phyloP scores from a whole-genome alignment of 2,888 invertebrate species.

The Hylaea fasciaria region DNA sequence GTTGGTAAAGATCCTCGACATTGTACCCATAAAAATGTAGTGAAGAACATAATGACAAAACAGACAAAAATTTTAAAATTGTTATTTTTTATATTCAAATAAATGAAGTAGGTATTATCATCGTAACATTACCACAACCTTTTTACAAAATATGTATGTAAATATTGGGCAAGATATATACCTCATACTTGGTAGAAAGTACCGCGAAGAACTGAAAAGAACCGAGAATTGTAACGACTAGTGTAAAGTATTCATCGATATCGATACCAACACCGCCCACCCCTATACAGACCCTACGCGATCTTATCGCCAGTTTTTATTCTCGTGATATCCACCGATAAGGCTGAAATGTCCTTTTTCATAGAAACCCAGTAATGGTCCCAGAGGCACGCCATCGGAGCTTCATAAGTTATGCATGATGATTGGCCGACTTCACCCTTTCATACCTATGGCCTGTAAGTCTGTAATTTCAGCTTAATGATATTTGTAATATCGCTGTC shows the following conservation, averaged over 20 bases:
- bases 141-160: no score
- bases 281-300: constrained; percentile 52
- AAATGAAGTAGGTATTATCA: no score
- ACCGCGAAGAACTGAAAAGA: no score
- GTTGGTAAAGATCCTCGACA: no score
- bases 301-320: constrained; percentile 82
- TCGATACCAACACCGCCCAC: background rate
- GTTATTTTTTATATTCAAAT: no score
- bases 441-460: constrained; percentile 46
- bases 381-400: constrained; percentile 75
- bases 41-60: no score
- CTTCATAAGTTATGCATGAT: constrained; percentile 82
- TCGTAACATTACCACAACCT: no score
- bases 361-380: constrained; percentile 82
- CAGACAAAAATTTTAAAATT: no score
- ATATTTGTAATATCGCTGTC: constrained; percentile 27
- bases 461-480: constrained; percentile 45
- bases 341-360: constrained; percentile 83
- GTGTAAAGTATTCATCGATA: constrained; percentile 33
- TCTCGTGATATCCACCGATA: constrained; percentile 83
- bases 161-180: no score
- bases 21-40: no score
- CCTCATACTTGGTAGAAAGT: no score
- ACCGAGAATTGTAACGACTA: no score
- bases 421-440: constrained; percentile 80